Evolutionary conservation across 2,113 vertebrate species (phyloP).

Genomic region (Ictidomys tridecemlineatus): DNA sequence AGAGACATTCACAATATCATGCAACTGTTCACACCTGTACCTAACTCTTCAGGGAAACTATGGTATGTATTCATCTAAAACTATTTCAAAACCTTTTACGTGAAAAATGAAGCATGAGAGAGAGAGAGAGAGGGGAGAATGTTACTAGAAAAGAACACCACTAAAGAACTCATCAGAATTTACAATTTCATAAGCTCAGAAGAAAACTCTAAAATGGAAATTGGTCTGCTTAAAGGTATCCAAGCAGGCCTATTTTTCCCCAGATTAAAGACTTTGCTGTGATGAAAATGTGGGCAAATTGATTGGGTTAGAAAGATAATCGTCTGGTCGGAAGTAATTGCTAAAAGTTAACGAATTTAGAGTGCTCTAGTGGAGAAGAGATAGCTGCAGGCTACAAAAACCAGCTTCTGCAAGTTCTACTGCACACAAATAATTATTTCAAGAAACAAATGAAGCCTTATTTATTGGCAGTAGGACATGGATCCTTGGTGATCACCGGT

Average conservation of each 20-base stretch:
- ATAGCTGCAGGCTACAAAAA: conserved; percentile 36
- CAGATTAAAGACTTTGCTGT: not conserved
- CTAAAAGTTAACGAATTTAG: conserved; percentile 66
- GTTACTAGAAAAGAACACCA: not conserved
- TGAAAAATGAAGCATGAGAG: not conserved
- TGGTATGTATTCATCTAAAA: not conserved
- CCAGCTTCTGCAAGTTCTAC: conserved; percentile 28
- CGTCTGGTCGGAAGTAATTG: conserved; percentile 59
- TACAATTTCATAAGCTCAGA: not conserved
- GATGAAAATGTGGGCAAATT: conserved; percentile 67
- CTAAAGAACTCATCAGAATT: not conserved
- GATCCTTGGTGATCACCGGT: conserved; percentile 31
- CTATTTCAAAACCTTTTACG: not conserved
- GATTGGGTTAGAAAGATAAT: conserved; percentile 69
- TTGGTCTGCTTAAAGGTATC: not conserved
- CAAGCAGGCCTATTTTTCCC: not conserved
- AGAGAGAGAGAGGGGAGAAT: rapidly evolving
- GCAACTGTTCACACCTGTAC: not conserved
- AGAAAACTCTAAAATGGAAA: not conserved
- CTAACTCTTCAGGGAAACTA: not conserved
- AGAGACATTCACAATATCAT: not conserved
- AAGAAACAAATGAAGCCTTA: conserved; percentile 74
- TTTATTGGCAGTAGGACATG: conserved; percentile 63
- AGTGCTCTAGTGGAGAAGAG: conserved; percentile 37
- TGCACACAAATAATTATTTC: conserved; percentile 64